Conservation (phyloP, 2,797 vertebrate species). For the Carcharodon carcharias region DNA sequence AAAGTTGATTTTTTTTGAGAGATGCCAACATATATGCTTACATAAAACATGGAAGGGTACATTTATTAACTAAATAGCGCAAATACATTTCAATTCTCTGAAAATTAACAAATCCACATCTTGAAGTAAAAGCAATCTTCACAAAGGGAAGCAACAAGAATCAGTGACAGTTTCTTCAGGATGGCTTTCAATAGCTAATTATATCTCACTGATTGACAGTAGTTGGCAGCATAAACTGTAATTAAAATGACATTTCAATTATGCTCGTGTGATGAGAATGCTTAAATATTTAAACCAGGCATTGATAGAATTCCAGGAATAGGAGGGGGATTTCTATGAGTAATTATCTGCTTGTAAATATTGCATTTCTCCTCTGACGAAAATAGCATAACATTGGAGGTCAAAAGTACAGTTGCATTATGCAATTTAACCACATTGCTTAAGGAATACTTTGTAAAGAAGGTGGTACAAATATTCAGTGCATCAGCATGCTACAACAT, state of each 20-base stretch:
- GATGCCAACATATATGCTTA: not conserved
- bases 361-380: not conserved
- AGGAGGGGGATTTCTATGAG: not conserved
- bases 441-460: not conserved
- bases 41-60: not conserved
- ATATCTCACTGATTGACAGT: slow-evolving; percentile 10
- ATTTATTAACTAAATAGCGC: not conserved
- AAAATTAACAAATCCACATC: not conserved
- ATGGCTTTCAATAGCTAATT: not conserved
- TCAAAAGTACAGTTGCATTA: not conserved
- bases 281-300: slow-evolving; percentile 12
- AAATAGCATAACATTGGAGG: not conserved
- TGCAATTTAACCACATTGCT: not conserved
- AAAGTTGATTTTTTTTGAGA: not conserved
- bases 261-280: not conserved
- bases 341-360: slow-evolving; percentile 32
- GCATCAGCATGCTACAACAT: not conserved
- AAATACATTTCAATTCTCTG: not conserved
- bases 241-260: slow-evolving; percentile 25
- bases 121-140: not conserved
- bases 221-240: not conserved
- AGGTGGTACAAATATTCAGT: not conserved
- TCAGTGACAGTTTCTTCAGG: not conserved
- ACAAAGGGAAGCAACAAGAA: not conserved
- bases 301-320: slow-evolving; percentile 26